These are phyloP conservation scores for Cossypha niveicapilla DNA, from an alignment of 2,797 vertebrate genomes.

Conservation along the genomic window DNA sequence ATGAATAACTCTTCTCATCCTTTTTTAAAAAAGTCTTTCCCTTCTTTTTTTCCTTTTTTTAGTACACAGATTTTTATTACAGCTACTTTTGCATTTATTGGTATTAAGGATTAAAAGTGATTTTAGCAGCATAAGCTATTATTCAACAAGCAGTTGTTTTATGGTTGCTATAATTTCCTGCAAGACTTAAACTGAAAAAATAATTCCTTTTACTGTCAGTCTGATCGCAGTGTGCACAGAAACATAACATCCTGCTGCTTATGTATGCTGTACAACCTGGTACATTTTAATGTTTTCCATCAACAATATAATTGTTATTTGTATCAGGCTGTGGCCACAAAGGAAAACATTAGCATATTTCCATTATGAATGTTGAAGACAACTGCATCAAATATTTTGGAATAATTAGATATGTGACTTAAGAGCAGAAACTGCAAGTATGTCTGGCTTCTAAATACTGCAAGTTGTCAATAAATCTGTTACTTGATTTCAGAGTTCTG, in stretches of 20 bases:
- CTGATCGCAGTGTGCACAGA: conserved; percentile 14
- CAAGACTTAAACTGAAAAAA: conserved; percentile 9
- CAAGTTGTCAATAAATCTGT: conserved; percentile 74
- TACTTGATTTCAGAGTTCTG: conserved; percentile 54
- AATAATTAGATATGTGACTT: conserved; percentile 47
- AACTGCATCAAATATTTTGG: conserved; percentile 14
- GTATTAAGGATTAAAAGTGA: background rate
- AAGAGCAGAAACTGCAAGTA: conserved; percentile 36
- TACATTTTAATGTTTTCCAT: conserved; percentile 11
- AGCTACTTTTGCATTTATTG: background rate
- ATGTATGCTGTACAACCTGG: background rate
- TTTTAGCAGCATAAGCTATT: background rate
- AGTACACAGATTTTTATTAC: background rate
- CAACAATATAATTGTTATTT: background rate
- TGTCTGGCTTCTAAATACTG: conserved; percentile 64
- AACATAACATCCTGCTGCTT: background rate
- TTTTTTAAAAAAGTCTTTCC: background rate
- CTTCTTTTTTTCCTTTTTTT: background rate
- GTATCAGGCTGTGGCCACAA: background rate
- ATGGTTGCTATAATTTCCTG: conserved; percentile 10
- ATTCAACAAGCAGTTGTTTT: background rate
- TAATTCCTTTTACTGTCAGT: conserved; percentile 24
- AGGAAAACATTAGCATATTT: background rate
- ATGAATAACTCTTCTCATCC: background rate
- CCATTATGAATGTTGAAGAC: background rate